Evolutionary conservation across 2,113 vertebrate species (phyloP), one percentile per base, ranked within the genome.

Genomic region (Psammodynastes pulverulentus): DNA sequence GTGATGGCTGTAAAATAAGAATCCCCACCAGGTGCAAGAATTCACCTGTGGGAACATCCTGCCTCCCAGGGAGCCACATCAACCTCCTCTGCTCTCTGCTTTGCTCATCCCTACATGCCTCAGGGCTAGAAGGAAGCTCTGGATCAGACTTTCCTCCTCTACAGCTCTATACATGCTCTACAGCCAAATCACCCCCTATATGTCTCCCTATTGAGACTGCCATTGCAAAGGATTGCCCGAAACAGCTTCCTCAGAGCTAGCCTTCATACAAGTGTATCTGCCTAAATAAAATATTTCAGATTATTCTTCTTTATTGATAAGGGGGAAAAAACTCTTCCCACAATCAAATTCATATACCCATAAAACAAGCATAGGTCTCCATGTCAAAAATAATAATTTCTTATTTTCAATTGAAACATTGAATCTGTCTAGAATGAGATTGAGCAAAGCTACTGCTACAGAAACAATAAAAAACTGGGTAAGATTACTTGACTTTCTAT

Each of bases 291-390:
- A 92, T 88, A 45, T 90, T 95, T 96, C n/a, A n/a, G 91, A 91
- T 87, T 92, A 92, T n/a, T 91, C n/a, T 91, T 90, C 89, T 93
- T 56, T 89, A 62, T 95, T 94, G 96, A 72, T 34, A 34, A 62
- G 1, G 89, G 96, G 94, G 95, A 95, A 97, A 95, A 94, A 1
- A 17, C 8, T n/a, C 94, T 92, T 88, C 26, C 84, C 45, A 34
- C 92, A 96, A 95, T 96, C 90, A 94, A 95, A 96, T 96, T 96
- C 96, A 95, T 84, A 93, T 89, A 96, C 96, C 96, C 93, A 91
- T 96, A 96, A 96, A 94, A 91, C 67, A 93, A 0, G 2, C 89
- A 96, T 96, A 94, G 93, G 91, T 97, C 93, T 94, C 91, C 95
- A 89, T 96, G 93, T 92, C 95, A 96, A 90, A 94, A 94, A 94